Evolutionary conservation across 1,140 invertebrate species (phyloP).

Genomic region (Planococcus citri): DNA sequence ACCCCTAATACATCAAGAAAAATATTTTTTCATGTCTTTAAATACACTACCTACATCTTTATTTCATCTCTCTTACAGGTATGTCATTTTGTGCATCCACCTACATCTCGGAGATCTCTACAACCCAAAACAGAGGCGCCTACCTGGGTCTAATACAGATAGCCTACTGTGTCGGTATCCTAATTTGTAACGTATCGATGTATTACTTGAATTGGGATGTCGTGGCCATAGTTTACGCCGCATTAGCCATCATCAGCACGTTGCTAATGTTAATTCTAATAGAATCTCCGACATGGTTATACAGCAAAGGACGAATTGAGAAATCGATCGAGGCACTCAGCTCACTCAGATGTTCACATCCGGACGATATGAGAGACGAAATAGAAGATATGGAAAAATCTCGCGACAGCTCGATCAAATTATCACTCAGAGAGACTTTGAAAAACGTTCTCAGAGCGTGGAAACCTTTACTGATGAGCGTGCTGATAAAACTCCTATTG

Average conservation of each 20-base stretch:
- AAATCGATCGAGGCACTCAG: slow-evolving; percentile 27
- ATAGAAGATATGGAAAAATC: too few species aligned
- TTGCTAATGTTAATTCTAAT: slow-evolving; percentile 34
- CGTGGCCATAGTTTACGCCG: slow-evolving; percentile 43
- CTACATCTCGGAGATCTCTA: slow-evolving; percentile 17
- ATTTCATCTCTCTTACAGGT: background rate
- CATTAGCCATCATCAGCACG: slow-evolving; percentile 33
- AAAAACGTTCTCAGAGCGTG: too few species aligned
- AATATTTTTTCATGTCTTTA: background rate
- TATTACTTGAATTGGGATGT: slow-evolving; percentile 44
- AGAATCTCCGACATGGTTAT: slow-evolving; percentile 44
- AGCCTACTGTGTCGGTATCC: slow-evolving; percentile 24
- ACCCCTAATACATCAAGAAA: slow-evolving; percentile 25
- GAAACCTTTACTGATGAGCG: too few species aligned
- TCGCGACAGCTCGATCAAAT: too few species aligned
- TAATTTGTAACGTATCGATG: slow-evolving; percentile 45
- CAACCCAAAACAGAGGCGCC: background rate
- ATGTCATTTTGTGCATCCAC: background rate
- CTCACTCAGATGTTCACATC: slow-evolving; percentile 22
- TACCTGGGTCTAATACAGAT: slow-evolving; percentile 11
- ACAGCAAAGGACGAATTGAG: slow-evolving; percentile 26
- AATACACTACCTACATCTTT: too few species aligned
- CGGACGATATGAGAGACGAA: slow-evolving; percentile 27
- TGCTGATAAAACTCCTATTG: too few species aligned
- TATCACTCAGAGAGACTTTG: too few species aligned